Evolutionary conservation across 1,140 invertebrate species (phyloP), one percentile per base, ranked within the genome.

Genomic region (Streblospio benedicti): DNA sequence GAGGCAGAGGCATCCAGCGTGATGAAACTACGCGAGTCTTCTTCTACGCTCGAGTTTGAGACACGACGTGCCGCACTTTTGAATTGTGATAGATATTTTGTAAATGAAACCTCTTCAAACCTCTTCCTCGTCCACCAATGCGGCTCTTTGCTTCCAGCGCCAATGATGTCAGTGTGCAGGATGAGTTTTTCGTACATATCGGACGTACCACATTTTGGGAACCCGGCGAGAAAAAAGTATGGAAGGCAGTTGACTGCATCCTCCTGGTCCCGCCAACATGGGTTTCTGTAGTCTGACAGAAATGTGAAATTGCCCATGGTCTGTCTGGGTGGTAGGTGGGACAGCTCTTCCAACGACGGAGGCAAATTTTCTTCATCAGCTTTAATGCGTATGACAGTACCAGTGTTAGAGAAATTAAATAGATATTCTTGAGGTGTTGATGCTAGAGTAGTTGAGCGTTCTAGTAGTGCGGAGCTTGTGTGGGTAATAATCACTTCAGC

Each of bases 51-150:
- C 20, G 45, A 6, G 28, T 58, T 57, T 27, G 64, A 50, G 25
- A 62, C 47, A 41, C 59, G 12, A 44, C 56, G 47, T 38, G 41
- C 28, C 28, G 14, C 16, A 32, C 2, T 4, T 16, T 4, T n/a
- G 16, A n/a, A 54, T 23, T 30, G 35, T 27, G 16, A n/a, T 3
- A 31, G 23, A 31, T 25, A 5, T 5, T 16, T 25, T 9, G 20
- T 5, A 25, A 18, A 0, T 25, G 20, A 4, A 16, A 33, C 23
- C 12, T 14, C 9, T 28, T 43, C 35, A 4, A 16, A n/a, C 12
- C 65, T 53, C 30, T 52, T 57, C 57, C 64, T 58, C 1, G 66
- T 61, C 57, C 65, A 57, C 66, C 66, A 67, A 52, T 67, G 63
- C 25, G 62, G 57, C 60, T 65, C 63, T 43, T 67, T 65, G 20